Base-by-base conservation (phyloP, 2,113 vertebrate genomes). In the Solea senegalensis region DNA sequence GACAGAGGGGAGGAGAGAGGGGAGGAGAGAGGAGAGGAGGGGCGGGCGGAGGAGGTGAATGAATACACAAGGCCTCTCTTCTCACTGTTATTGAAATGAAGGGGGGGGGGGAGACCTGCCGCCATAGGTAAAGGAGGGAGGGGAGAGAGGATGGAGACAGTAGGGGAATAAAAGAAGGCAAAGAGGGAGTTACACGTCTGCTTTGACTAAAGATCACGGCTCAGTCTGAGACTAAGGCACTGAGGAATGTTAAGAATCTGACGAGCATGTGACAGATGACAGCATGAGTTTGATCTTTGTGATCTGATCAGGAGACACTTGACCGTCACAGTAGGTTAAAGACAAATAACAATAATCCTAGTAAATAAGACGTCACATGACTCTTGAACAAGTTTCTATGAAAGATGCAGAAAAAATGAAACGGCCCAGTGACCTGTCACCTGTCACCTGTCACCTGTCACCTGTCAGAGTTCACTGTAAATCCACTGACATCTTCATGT, bases 21-120 rank as follows among this genome's bases (percentile, higher is more conserved):
- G 64, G 52, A 54, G 77, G 69, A 53, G 75, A 65, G 52, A 54
- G 77, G 69, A 53, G 75, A 46, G 52, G 64, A 39, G 65, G 50
- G 67, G 45, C 12, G 28, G 75, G 66, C 7, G 62, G 65, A 60
- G 80, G 76, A 69, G 83, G 74, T 82, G 75, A 77, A 85, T 89
- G 88, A 72, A 81, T 73, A 53, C 61, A 74, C 57, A 65, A 84
- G 72, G 77, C 73, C 57, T 86, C 80, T 88, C 84, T 84, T 86
- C 74, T 81, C 78, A 78, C 83, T 89, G 87, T 90, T 82, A 90
- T 90, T 91, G 72, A 91, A 90, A 91, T 91, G 69, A 70, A 44
- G 26, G 26, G 40, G 27, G 12, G 59, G 58, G 64, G 71, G 78
- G 64, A 80, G 87, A 82, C 75, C 72, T 72, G 81, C 65, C 43